These are phyloP conservation scores for Temnothorax longispinosus DNA, from an alignment of 1,140 invertebrate genomes.

Conservation along the genomic window DNA sequence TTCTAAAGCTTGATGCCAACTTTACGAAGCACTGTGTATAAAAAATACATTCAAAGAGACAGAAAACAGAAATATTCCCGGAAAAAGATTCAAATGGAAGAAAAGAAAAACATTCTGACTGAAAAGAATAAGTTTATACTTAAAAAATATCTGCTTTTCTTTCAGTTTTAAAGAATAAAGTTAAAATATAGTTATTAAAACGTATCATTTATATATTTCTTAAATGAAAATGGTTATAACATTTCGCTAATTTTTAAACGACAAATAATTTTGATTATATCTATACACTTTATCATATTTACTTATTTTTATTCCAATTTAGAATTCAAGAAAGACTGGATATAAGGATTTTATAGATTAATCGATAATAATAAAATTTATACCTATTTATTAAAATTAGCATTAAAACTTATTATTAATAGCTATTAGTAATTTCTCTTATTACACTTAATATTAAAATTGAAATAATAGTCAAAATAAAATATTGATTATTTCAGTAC, in stretches of 20 bases:
- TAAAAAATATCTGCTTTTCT: not conserved
- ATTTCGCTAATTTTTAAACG: not conserved
- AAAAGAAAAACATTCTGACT: not conserved
- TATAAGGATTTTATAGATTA: not conserved
- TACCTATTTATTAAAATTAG: not conserved
- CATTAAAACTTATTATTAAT: not conserved
- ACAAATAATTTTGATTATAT: not conserved
- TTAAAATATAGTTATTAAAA: not conserved
- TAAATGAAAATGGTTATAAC: not conserved
- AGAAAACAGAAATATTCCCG: not conserved
- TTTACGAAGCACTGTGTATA: not conserved
- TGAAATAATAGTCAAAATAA: not conserved
- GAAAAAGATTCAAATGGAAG: not conserved
- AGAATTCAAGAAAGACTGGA: not conserved
- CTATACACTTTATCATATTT: not conserved
- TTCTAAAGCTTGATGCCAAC: not conserved
- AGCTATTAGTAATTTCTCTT: not conserved
- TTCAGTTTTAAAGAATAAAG: not conserved
- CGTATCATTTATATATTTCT: not conserved
- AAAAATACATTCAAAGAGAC: not conserved
- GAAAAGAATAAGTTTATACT: not conserved
- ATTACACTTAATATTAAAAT: not conserved
- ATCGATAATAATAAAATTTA: not conserved
- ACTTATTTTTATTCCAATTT: constrained; percentile 6
- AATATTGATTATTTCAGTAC: not conserved